A percentile compares a stretch with the other conserved stretches of the same genome.
These are phyloP conservation scores for Sturnira hondurensis DNA, from an alignment of 2,113 vertebrate genomes.

Conservation along the genomic window DNA sequence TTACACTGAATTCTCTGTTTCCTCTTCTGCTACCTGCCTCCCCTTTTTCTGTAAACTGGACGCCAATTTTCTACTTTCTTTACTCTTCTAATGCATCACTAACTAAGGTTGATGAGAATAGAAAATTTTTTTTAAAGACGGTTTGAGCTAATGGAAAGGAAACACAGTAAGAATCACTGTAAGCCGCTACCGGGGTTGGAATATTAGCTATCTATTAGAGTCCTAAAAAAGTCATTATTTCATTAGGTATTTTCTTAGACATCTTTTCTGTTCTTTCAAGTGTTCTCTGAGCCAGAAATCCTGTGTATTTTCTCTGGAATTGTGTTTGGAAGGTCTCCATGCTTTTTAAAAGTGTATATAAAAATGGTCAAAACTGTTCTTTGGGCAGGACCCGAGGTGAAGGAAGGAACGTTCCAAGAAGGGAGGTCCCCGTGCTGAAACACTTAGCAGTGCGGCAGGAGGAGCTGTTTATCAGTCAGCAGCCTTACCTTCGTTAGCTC, in stretches of 20 bases:
- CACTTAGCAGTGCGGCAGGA: background rate
- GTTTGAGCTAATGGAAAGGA: slow-evolving; percentile 15
- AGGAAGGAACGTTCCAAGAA: background rate
- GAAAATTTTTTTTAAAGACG: background rate
- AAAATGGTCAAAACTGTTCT: slow-evolving; percentile 17
- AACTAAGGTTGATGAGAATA: background rate
- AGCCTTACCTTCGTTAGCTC: background rate
- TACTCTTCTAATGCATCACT: background rate
- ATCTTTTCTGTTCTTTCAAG: background rate
- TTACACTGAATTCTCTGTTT: background rate
- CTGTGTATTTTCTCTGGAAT: background rate
- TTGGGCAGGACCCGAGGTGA: background rate
- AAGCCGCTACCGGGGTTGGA: background rate
- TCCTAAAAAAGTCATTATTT: background rate
- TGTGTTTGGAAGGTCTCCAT: background rate
- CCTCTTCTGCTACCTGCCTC: background rate
- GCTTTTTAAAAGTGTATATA: background rate
- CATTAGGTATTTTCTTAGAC: background rate
- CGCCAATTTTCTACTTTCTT: slow-evolving; percentile 9
- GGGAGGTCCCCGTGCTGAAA: background rate
- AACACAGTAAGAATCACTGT: background rate
- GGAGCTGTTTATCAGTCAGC: background rate
- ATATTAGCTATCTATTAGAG: background rate
- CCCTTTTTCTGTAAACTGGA: background rate
- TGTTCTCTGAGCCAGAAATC: background rate